Conservation (phyloP, 2,113 vertebrate genomes). For the Conger conger region DNA sequence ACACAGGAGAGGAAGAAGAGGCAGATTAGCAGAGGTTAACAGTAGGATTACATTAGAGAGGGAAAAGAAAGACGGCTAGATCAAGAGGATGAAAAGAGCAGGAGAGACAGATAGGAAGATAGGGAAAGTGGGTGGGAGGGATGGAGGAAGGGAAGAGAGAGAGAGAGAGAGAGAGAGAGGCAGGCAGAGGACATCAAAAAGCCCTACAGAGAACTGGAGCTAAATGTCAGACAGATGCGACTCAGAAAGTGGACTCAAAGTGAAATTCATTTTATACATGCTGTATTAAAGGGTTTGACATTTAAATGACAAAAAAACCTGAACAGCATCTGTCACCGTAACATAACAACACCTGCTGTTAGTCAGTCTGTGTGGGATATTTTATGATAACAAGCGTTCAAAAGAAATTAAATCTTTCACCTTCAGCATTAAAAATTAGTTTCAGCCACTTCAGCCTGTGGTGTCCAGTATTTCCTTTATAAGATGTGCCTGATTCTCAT, state of each 20-base stretch:
- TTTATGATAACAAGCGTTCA: not conserved
- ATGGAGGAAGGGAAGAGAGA: not conserved
- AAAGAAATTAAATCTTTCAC: not conserved
- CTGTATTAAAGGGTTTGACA: not conserved
- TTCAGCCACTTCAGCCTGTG: not conserved
- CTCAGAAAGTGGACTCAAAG: not conserved
- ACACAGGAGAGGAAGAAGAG: not conserved
- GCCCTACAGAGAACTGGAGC: not conserved
- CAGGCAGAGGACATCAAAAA: not conserved
- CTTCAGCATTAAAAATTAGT: not conserved
- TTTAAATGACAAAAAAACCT: not conserved
- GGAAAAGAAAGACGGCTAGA: conserved; percentile 19
- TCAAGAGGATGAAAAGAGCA: not conserved
- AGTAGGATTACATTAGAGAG: not conserved
- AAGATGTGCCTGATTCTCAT: not conserved
- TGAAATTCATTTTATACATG: not conserved
- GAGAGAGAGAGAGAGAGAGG: not conserved
- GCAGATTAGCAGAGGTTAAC: not conserved
- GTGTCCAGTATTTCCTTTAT: not conserved
- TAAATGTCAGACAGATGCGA: not conserved
- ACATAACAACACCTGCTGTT: not conserved
- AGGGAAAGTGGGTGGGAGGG: not conserved
- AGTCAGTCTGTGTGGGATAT: not conserved
- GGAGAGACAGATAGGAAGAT: conserved; percentile 21
- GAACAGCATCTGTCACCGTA: not conserved